Base-by-base conservation (phyloP, 2,113 vertebrate species). In the Falco punctatus region DNA sequence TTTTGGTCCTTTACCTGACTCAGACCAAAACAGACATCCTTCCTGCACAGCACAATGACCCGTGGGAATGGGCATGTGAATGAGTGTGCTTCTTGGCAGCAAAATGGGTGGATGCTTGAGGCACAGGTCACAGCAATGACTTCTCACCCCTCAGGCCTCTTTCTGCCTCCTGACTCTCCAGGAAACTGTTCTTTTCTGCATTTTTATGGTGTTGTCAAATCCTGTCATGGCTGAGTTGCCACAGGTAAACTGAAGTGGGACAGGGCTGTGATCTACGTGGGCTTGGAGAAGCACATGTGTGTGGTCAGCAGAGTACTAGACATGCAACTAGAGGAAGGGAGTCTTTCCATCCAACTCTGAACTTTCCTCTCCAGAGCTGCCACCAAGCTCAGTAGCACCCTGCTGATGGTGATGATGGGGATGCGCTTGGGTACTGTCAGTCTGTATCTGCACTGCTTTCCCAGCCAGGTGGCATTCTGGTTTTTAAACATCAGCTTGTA, bases 81-180 rank as follows among this genome's bases (percentile, higher is more conserved):
- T 6, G 32, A 59, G 15, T 1, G 2, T 1, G 2, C 1, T 1
- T 38, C 9, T 54, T 64, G 52, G 32, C 33, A 89, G 33, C 32
- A 65, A 79, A 80, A 77, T 21, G 40, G 14, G 2, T 61, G 21
- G 33, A 44, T 64, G 22, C 23, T 87, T 22, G 18, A 66, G 72
- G 18, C 12, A 28, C 4, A n/a, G 51, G 13, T 82, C 73, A 51
- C n/a, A 59, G 9, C 11, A 44, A n/a, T 48, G 21, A 38, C 16
- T 62, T 79, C 19, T 86, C 49, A 33, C 5, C 10, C 26, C 15
- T 80, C 33, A 35, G 64, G 15, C 30, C 19, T 84, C 33, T 65
- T 15, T 84, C 40, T 87, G 54, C 11, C 22, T 55, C 32, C 23
- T 62, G 46, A 24, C 4, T 83, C 20, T 58, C 18, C 9, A 73